These are phyloP conservation scores for Hyposoter didymator DNA, from an alignment of 2,888 invertebrate species.

Conservation along the genomic window DNA sequence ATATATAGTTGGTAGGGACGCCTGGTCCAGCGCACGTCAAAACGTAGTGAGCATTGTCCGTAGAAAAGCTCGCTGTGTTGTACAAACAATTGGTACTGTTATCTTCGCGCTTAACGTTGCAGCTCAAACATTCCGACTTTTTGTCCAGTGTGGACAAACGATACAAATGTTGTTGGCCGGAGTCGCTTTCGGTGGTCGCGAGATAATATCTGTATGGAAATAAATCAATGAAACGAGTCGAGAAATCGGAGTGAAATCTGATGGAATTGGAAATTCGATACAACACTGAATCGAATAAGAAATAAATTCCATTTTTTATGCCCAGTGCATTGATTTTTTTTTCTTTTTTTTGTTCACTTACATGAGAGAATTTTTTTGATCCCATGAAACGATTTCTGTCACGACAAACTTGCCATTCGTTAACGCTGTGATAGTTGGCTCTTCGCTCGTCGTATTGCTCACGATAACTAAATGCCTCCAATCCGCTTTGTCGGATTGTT, in stretches of 20 bases:
- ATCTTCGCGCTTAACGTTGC: conserved; percentile 86
- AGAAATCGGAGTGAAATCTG: neutral
- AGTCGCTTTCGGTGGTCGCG: conserved; percentile 91
- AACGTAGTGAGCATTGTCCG: conserved; percentile 88
- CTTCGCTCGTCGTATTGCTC: conserved; percentile 79
- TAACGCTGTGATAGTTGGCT: conserved; percentile 84
- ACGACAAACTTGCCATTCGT: conserved; percentile 90
- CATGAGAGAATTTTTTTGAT: conserved; percentile 88
- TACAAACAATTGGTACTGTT: conserved; percentile 87
- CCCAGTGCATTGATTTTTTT: neutral
- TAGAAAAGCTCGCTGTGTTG: conserved; percentile 89
- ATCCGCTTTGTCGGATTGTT: conserved; percentile 86
- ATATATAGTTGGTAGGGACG: conserved; percentile 90
- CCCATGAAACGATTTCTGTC: conserved; percentile 91
- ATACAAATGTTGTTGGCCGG: conserved; percentile 93
- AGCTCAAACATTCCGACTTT: conserved; percentile 90
- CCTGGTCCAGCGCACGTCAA: conserved; percentile 94
- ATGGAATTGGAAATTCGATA: neutral
- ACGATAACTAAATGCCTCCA: conserved; percentile 89
- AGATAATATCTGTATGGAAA: conserved; percentile 90
- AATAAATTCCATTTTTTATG: neutral
- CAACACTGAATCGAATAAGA: neutral
- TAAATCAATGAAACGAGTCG: neutral
- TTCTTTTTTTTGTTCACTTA: conserved; percentile 83
- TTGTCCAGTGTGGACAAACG: conserved; percentile 87